Percentiles rank a stretch among this genome's conserved stretches.
These are phyloP conservation scores for Synergus itoensis DNA, from an alignment of 2,888 invertebrate species.

Conservation along the genomic window DNA sequence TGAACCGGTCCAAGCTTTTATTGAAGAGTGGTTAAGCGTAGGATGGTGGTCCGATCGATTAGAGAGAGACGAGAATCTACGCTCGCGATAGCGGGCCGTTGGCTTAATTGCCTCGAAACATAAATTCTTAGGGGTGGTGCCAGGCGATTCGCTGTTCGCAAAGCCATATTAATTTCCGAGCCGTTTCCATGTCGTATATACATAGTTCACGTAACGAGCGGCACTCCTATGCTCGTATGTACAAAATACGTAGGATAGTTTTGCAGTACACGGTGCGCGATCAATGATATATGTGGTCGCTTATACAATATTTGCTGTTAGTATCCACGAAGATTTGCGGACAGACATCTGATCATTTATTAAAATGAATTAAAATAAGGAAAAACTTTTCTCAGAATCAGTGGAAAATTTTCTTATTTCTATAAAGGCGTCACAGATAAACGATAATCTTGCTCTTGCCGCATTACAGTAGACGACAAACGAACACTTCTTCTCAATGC, in stretches of 20 bases:
- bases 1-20: background rate
- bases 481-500: constrained; percentile 9
- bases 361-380: background rate
- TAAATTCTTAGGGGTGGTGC: constrained; percentile 56
- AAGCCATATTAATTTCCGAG: constrained; percentile 56
- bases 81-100: constrained; percentile 52
- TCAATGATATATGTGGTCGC: background rate
- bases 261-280: background rate
- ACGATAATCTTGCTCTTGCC: background rate
- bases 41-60: constrained; percentile 50
- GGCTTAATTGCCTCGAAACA: constrained; percentile 55
- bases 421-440: background rate
- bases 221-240: background rate
- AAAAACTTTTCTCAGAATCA: background rate
- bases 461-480: background rate
- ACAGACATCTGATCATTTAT: background rate
- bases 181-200: constrained; percentile 50
- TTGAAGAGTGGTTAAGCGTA: constrained; percentile 13
- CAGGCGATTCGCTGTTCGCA: constrained; percentile 51
- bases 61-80: constrained; percentile 54
- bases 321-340: background rate
- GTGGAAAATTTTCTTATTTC: background rate
- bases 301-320: background rate
- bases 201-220: constrained; percentile 12
- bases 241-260: background rate